Base-by-base conservation (phyloP, 2,113 vertebrate species). In the Amphiprion percula region DNA sequence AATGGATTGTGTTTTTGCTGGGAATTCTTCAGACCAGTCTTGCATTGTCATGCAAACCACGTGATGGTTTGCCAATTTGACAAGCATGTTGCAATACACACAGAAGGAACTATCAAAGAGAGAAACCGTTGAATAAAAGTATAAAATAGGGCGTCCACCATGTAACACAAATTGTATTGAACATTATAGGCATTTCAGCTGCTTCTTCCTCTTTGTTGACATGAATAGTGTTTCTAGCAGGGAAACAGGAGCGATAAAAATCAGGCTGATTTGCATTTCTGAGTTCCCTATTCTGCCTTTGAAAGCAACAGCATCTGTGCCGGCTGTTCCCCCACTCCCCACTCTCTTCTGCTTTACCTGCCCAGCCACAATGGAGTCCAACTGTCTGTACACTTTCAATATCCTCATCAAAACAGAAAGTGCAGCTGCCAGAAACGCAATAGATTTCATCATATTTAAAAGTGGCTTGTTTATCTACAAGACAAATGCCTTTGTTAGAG, bases 201-300 rank as follows among this genome's bases (percentile, higher is more conserved):
- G 37, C 44, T 59, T 80, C 78, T 90, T 92, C 88, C 81, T 90
- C 77, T 88, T 84, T 83, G 62, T 63, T 87, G 68, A 81, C 56
- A 62, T 73, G 74, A 86, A 85, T 37, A 50, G 52, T 74, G 82
- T 79, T 85, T 91, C 68, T 89, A 77, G 79, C 58, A 88, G 83
- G 71, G 90, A 91, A 93, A 88, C 80, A 66, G 41, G 63, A 74
- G 71, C 19, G 82, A 93, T 92, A 86, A 82, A 50, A 68, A 91
- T 90, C 90, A 15, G 47, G 47, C 4, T 10, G 4, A 91, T 95
- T 94, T 95, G 90, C 90, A 95, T 94, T 85, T 91, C 86, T 80
- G 61, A 92, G 85, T 95, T 94, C 94, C 92, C 87, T 82, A 87
- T 94, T 93, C 80, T 63, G 77, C 68, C 74, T 83, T 67, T 88